Base-by-base conservation (phyloP, 2,888 invertebrate genomes). In the Luperina nickerlii region DNA sequence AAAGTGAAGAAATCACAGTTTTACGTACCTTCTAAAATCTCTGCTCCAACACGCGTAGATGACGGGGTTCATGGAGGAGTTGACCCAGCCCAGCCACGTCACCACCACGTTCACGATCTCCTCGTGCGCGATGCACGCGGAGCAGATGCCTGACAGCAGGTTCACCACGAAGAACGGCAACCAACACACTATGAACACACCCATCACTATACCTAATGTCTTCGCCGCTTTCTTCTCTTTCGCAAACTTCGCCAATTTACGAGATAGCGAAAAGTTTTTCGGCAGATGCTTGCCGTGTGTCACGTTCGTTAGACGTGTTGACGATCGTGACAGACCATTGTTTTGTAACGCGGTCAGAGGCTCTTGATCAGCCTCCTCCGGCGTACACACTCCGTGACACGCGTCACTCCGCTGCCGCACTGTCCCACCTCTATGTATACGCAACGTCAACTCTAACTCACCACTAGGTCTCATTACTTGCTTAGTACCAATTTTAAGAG, bases 11-110 rank as follows among this genome's bases (percentile, higher is more conserved):
- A 1, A n/a, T 60, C n/a, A 54, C 24, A n/a, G n/a, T 5, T 20
- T 60, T 15, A 89, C 93, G 97, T 94, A 99, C 99, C 99, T 98
- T 96, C 99, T 97, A 94, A 99, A 99, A 96, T 99, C 99, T 92
- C 99, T 97, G 97, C 99, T 99, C 98, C 99, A 99, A 94, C 99
- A 99, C n/a, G 99, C 99, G 95, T 99, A 99, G 93, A 99, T 99
- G 88, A 99, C 99, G 0, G 99, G 99, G 97, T 99, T 99, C 99
- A 99, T 99, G 83, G 99, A 98, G 70, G 99, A 99, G 96, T 99
- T 99, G 94, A 99, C 98, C 99, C 99, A 99, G 75, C 99, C 99
- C 66, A 99, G 97, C 99, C 99, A 99, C 88, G 99, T 99, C 82
- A 99, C 99, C 81, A 99, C 98, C 66, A 98, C 98, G 86, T 98